Evolutionary conservation across 2,888 invertebrate genomes (phyloP).

Genomic region (Drosophila mercatorum): DNA sequence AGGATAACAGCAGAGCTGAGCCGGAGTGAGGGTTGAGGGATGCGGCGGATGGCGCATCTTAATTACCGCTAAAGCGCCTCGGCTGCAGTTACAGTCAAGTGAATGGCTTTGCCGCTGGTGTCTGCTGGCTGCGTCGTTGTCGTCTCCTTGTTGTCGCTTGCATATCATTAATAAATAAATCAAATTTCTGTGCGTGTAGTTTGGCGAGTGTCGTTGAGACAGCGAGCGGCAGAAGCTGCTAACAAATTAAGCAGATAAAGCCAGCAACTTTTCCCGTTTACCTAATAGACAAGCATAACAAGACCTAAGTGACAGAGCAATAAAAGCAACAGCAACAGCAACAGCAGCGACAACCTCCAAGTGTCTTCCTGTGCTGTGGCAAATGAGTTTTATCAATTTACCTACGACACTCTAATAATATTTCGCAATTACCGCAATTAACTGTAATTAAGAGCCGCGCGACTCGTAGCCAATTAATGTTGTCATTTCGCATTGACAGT

Average conservation of each 20-base stretch:
- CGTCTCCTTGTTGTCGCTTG: conserved; percentile 59
- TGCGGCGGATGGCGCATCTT: conserved; percentile 62
- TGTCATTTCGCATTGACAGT: conserved; percentile 55
- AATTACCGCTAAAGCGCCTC: conserved; percentile 73
- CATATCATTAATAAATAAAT: conserved; percentile 82
- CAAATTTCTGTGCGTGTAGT: conserved; percentile 74
- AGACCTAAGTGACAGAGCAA: conserved; percentile 38
- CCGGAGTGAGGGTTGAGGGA: not conserved
- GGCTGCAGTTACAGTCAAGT: conserved; percentile 55
- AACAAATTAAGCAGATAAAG: conserved; percentile 78
- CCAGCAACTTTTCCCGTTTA: conserved; percentile 59
- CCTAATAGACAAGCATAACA: conserved; percentile 68
- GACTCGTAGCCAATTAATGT: conserved; percentile 60
- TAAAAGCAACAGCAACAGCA: conserved; percentile 18
- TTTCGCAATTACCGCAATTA: conserved; percentile 82
- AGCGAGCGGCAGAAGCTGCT: conserved; percentile 36
- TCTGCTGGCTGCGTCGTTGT: conserved; percentile 7
- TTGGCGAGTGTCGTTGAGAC: conserved; percentile 29
- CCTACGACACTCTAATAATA: conserved; percentile 71
- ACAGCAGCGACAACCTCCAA: conserved; percentile 5
- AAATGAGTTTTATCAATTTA: conserved; percentile 72
- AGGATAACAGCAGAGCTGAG: conserved; percentile 12
- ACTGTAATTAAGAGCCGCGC: conserved; percentile 70
- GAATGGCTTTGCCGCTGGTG: conserved; percentile 45
- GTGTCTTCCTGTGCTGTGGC: conserved; percentile 23